Evolutionary conservation across 2,888 invertebrate genomes (phyloP).

Genomic region (Parnassius glacialis): DNA sequence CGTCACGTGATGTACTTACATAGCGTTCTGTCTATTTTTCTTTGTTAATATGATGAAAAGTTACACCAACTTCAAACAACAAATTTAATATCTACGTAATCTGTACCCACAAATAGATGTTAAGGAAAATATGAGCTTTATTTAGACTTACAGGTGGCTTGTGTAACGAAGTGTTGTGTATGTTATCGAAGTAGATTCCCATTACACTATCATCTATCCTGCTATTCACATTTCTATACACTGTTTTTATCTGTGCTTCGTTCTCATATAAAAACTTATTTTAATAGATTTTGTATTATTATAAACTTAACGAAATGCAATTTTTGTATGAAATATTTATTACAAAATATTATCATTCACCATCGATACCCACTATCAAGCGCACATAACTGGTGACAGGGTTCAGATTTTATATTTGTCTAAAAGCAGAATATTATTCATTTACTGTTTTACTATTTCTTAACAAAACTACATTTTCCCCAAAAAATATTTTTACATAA

Average conservation of each 20-base stretch:
- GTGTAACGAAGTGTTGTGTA: constrained; percentile 70
- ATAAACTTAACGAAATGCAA: constrained; percentile 26
- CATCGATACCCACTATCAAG: constrained; percentile 52
- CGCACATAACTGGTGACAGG: constrained; percentile 78
- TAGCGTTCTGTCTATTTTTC: no score
- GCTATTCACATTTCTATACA: constrained; percentile 39
- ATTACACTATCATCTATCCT: constrained; percentile 44
- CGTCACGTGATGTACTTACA: no score
- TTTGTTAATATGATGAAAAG: constrained; percentile 5
- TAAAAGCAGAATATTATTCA: constrained; percentile 52
- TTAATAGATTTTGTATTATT: constrained; percentile 23
- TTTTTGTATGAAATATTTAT: constrained; percentile 23
- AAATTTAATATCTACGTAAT: constrained; percentile 32
- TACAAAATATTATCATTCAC: constrained; percentile 31
- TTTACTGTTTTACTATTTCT: constrained; percentile 29
- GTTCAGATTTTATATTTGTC: constrained; percentile 70
- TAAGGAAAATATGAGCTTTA: constrained; percentile 80
- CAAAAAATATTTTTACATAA: constrained; percentile 24
- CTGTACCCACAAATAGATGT: constrained; percentile 65
- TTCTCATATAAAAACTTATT: constrained; percentile 23
- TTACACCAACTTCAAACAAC: constrained; percentile 3
- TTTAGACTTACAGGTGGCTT: constrained; percentile 78
- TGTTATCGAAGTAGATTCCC: constrained; percentile 54
- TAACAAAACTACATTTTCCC: constrained; percentile 18
- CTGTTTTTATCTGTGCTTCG: constrained; percentile 24